These are phyloP conservation scores for Ameiurus melas DNA, from an alignment of 2,113 vertebrate genomes.

Conservation along the genomic window DNA sequence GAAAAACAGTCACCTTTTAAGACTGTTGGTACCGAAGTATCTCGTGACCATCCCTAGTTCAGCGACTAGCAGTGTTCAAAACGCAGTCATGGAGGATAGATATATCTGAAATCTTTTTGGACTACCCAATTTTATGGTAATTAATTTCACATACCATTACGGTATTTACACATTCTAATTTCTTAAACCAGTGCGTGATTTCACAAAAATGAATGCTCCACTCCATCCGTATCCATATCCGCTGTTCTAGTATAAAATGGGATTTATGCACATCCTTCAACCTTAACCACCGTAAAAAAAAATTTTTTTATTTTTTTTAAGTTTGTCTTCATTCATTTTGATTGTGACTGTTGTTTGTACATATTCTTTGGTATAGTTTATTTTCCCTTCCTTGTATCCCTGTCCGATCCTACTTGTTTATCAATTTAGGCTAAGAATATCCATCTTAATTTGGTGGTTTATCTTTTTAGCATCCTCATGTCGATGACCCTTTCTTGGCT, in stretches of 20 bases:
- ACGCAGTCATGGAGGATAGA: background rate
- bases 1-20: no score
- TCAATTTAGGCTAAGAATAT: slow-evolving; percentile 1
- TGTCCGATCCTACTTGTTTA: background rate
- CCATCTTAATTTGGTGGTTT: background rate
- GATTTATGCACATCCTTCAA: background rate
- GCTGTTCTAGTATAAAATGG: background rate
- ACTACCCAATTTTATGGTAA: background rate
- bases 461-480: background rate
- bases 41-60: background rate
- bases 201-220: background rate
- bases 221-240: background rate
- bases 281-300: background rate
- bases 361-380: background rate
- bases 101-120: background rate
- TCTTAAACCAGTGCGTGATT: background rate
- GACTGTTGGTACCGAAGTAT: no score
- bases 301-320: background rate
- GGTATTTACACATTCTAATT: background rate
- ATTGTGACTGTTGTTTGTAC: background rate
- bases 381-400: background rate
- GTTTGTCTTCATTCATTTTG: background rate
- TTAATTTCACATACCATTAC: background rate
- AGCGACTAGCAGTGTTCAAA: background rate
- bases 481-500: background rate